Base-by-base conservation (phyloP, 2,113 vertebrate genomes). In the Perca fluviatilis region DNA sequence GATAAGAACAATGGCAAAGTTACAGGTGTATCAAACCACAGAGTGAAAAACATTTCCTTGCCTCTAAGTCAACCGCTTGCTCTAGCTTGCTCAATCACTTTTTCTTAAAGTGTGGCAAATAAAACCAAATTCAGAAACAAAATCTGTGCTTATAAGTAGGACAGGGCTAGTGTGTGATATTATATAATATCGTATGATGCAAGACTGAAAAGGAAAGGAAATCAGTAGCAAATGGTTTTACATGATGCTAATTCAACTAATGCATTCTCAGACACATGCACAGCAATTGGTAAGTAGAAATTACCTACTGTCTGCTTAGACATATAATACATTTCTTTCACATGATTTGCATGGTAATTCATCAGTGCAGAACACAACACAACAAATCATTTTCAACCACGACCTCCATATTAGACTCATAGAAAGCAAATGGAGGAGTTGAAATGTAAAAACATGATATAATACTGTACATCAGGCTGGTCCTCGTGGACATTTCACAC, bases 1-100 rank as follows among this genome's bases (percentile, higher is more conserved):
- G 86, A 94, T 94, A 91, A 96, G 91, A 92, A 87, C 92, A 88
- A 92, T 94, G 90, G 77, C 91, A 93, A 88, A 84, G 80, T 84
- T 93, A 95, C 95, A 96, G 94, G 95, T 95, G 94, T 95, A 93
- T 76, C 89, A 92, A 95, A 96, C 95, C 95, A 95, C 95, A 96
- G 86, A 89, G 90, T 77, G 87, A 92, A 94, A 95, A 94, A 90
- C 94, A 94, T 83, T 93, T 94, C 92, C 92, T 94, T 87, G 88
- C 87, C 67, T 85, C 82, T 82, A 79, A 77, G 85, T 79, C 85
- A 86, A 69, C 47, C 69, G 88, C 86, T 86, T 86, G 86, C 82
- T 88, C 77, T 86, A 67, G 86, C 76, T 92, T 89, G 83, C 90
- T 92, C 83, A 84, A 72, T 90, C 84, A 93, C 53, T 86, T 88